Evolutionary conservation across 2,888 invertebrate genomes (phyloP).

Genomic region (Caenorhabditis angaria): DNA sequence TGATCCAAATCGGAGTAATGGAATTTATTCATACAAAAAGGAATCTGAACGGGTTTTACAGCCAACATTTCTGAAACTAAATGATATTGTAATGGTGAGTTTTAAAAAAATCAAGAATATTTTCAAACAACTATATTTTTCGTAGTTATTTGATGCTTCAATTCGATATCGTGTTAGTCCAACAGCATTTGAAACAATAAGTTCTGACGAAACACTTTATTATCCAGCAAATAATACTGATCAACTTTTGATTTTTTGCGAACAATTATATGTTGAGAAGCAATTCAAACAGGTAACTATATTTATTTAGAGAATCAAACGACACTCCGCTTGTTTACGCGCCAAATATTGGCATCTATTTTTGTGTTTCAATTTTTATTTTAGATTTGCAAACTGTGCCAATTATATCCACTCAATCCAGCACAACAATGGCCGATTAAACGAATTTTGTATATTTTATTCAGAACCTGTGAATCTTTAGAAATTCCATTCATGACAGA

Average conservation of each 20-base stretch:
- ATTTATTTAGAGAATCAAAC: background rate
- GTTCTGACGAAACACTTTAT: background rate
- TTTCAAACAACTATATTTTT: background rate
- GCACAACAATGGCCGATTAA: conserved; percentile 20
- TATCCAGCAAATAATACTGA: too few species aligned
- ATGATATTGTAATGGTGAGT: background rate
- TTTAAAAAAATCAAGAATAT: background rate
- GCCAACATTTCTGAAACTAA: conserved; percentile 17
- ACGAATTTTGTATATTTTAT: conserved; percentile 15
- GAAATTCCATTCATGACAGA: conserved; percentile 18
- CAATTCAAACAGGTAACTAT: conserved; percentile 13
- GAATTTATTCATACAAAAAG: background rate
- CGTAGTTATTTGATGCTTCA: background rate
- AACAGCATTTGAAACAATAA: background rate
- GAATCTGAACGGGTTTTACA: conserved; percentile 22
- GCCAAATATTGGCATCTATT: background rate
- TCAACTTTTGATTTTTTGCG: too few species aligned
- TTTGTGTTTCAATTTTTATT: background rate
- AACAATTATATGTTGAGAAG: conserved; percentile 16
- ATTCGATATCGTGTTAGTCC: background rate
- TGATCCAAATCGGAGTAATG: background rate
- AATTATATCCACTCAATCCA: conserved; percentile 23
- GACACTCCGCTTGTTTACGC: conserved; percentile 1
- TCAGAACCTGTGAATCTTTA: conserved; percentile 13
- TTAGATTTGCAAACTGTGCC: conserved; percentile 21